Evolutionary conservation across 2,797 vertebrate species (phyloP), one percentile per base, ranked within the genome.

Genomic region (Etheostoma perlongum): DNA sequence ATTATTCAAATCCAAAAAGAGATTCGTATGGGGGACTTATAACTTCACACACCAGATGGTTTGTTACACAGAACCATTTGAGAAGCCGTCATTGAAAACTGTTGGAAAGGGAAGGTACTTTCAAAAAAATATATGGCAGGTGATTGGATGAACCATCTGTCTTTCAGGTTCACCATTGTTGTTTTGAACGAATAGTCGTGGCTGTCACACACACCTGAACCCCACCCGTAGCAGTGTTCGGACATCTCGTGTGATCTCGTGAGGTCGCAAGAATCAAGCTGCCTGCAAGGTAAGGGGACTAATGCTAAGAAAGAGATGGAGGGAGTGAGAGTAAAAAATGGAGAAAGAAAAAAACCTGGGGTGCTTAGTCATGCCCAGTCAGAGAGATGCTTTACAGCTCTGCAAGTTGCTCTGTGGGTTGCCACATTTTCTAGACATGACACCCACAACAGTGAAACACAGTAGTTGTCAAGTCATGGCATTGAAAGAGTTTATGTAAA

Each of bases 311-410:
- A 12, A 60, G 33, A 42, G 51, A 46, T 27, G n/a, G 5, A 63
- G 15, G 46, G n/a, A 62, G 5, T 16, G 30, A 54, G 47, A 14
- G 67, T 30, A 27, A 59, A 33, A 49, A 51, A 33, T 2, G 7
- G 15, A 23, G 6, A 33, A 53, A 40, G 0, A 74, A 33, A 36
- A 47, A 19, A 33, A 36, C 25, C 21, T 46, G 2, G 36, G 51
- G 13, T 12, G 51, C 19, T 54, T 81, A 81, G 79, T 77, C 74
- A 67, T 76, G 63, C 62, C 53, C 74, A 75, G 81, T 58, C 27
- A 77, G 64, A 52, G 27, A 30, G 61, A 72, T 58, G 66, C 60
- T 72, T 72, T 58, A 62, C 21, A 76, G 65, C 74, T 65, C 54
- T 55, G 53, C 71, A 65, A 27, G 55, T 11, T 74, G 33, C 25